Conservation (phyloP, 2,113 vertebrate genomes). For the Propithecus coquereli region DNA sequence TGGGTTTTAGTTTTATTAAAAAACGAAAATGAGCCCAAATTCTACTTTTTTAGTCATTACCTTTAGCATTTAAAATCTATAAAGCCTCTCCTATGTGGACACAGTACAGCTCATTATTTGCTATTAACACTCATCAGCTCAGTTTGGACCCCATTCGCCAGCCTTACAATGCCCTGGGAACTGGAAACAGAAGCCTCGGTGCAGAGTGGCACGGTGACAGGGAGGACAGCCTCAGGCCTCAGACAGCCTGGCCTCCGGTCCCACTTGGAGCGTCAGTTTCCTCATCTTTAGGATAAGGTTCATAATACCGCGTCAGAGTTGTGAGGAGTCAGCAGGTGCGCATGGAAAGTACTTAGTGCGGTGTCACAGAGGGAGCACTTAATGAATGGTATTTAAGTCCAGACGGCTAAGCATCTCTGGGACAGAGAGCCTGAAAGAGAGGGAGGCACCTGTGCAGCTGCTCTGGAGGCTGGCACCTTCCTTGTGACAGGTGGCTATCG, state of each 20-base stretch:
- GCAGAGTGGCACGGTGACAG: background rate
- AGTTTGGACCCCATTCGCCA: background rate
- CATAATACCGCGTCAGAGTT: too few species aligned
- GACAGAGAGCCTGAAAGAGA: background rate
- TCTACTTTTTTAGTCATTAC: background rate
- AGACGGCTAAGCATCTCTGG: background rate
- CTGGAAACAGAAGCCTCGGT: background rate
- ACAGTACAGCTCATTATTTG: background rate
- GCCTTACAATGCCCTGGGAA: background rate
- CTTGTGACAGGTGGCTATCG: background rate
- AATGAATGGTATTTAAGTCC: background rate
- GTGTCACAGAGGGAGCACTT: background rate
- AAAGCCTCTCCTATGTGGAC: background rate
- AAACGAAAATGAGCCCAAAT: background rate
- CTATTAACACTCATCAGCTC: background rate
- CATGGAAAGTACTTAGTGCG: background rate
- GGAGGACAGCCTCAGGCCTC: background rate
- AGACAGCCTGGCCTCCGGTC: background rate
- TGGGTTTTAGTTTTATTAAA: slow-evolving; percentile 38
- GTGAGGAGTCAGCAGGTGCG: background rate
- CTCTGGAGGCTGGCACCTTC: background rate
- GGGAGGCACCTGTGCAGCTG: background rate
- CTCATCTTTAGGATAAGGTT: background rate
- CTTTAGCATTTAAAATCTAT: background rate
- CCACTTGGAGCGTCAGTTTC: background rate